These are phyloP conservation scores for Caenorhabditis remanei DNA, from an alignment of 1,140 invertebrate species.

Conservation along the genomic window DNA sequence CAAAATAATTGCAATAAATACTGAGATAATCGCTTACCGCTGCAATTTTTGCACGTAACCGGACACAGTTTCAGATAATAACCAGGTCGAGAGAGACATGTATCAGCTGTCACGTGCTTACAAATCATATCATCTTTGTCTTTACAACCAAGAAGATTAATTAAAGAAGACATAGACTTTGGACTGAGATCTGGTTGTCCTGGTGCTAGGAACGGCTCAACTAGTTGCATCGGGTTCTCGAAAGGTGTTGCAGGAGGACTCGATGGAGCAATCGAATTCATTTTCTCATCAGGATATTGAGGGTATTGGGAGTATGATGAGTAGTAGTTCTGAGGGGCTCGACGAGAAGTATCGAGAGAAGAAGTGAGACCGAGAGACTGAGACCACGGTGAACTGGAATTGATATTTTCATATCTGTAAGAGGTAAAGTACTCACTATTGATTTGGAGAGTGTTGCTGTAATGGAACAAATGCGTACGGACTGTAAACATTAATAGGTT, in stretches of 20 bases:
- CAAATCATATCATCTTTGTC: conserved; percentile 60
- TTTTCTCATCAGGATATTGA: conserved; percentile 19
- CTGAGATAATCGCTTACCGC: conserved; percentile 4
- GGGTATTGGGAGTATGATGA: background rate
- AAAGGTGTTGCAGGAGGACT: conserved; percentile 8
- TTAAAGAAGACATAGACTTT: conserved; percentile 44
- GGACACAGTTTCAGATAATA: conserved; percentile 67
- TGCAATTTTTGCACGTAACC: conserved; percentile 64
- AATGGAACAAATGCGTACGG: conserved; percentile 20
- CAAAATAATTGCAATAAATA: background rate
- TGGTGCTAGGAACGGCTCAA: background rate
- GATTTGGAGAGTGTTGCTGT: background rate
- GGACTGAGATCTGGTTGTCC: conserved; percentile 20
- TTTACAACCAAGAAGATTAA: conserved; percentile 57
- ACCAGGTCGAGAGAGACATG: conserved; percentile 62
- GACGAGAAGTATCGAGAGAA: conserved; percentile 8
- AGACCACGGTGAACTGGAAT: conserved; percentile 3
- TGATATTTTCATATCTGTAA: background rate
- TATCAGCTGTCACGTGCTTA: conserved; percentile 59
- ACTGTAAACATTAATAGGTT: conserved; percentile 37
- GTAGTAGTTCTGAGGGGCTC: background rate
- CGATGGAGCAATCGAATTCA: conserved; percentile 1
- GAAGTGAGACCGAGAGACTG: background rate
- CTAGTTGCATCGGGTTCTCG: conserved; percentile 18
- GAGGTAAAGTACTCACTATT: background rate